phyloP scores from a whole-genome alignment of 2,888 invertebrate genomes.

The Frankliniella fusca region DNA sequence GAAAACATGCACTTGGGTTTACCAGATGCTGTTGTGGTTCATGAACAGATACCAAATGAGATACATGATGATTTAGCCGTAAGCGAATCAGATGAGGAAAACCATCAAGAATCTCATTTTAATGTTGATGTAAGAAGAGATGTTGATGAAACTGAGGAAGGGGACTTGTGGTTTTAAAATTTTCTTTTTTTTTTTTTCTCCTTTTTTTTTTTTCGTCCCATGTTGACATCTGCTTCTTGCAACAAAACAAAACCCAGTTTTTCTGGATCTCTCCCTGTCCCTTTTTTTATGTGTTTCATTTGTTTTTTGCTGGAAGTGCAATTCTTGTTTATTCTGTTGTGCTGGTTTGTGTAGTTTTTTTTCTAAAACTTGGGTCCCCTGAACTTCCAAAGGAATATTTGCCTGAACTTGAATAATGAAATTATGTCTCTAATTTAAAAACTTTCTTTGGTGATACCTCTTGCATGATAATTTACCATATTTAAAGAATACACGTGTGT shows the following conservation, averaged over 20 bases:
- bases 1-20: conserved; percentile 32
- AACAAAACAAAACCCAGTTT: too few species aligned
- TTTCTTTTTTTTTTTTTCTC: neutral
- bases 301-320: too few species aligned
- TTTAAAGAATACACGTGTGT: too few species aligned
- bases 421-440: too few species aligned
- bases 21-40: conserved; percentile 31
- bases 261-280: neutral
- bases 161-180: neutral
- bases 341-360: too few species aligned
- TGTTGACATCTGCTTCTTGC: neutral
- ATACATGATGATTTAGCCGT: conserved; percentile 72
- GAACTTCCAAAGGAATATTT: too few species aligned
- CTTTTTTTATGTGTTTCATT: too few species aligned
- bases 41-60: conserved; percentile 44
- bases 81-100: conserved; percentile 71
- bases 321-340: too few species aligned
- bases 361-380: too few species aligned
- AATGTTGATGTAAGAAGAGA: conserved; percentile 32
- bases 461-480: too few species aligned
- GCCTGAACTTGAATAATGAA: too few species aligned
- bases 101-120: conserved; percentile 36
- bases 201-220: neutral
- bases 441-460: too few species aligned
- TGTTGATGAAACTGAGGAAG: conserved; percentile 7